Evolutionary conservation across 2,113 vertebrate genomes (phyloP).

Genomic region (Rhineura floridana): DNA sequence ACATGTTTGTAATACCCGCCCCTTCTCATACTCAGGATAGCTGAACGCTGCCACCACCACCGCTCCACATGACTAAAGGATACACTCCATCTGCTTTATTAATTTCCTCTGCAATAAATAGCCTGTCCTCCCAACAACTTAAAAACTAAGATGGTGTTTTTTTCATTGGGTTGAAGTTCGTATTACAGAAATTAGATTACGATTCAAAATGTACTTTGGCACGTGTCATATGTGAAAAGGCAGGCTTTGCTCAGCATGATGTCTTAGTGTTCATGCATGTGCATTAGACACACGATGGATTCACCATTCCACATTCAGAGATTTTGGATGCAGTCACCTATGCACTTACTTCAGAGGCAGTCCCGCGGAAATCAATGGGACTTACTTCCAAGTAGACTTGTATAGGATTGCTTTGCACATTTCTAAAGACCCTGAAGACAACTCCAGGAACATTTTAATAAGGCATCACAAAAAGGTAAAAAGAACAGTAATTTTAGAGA

Average conservation of each 20-base stretch:
- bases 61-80: neutral
- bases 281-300: neutral
- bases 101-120: neutral
- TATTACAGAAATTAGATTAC: neutral
- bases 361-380: neutral
- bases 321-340: neutral
- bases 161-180: neutral
- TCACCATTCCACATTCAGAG: neutral
- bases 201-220: neutral
- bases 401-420: neutral
- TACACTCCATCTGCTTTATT: neutral
- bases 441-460: neutral
- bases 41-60: neutral
- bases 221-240: neutral
- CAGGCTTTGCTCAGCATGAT: neutral
- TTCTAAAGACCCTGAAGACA: neutral
- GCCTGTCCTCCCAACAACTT: neutral
- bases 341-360: neutral
- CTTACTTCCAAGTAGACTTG: neutral
- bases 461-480: neutral
- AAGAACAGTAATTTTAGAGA: neutral
- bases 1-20: neutral
- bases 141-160: neutral
- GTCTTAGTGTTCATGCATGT: neutral
- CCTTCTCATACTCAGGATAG: neutral